These are phyloP conservation scores for Drosophila quasianomalipes DNA, from an alignment of 2,888 invertebrate genomes.

Conservation along the genomic window DNA sequence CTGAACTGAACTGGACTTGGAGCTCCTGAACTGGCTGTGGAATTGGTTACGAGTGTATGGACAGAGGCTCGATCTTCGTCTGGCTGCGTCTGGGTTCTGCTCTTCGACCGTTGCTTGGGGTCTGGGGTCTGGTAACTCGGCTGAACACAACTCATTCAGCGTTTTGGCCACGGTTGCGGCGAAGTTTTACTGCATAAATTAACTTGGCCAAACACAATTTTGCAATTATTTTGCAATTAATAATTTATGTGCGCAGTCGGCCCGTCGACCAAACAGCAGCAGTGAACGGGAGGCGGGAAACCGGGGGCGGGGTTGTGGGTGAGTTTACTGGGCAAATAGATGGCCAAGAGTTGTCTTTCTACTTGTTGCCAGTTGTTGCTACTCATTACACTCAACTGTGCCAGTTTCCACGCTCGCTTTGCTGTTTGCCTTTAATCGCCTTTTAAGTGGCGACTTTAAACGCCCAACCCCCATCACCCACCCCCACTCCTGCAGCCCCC, in stretches of 20 bases:
- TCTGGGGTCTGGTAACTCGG: background rate
- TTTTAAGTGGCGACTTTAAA: conserved; percentile 53
- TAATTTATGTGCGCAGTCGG: conserved; percentile 70
- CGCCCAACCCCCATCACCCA: background rate
- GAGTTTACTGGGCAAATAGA: conserved; percentile 3
- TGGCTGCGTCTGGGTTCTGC: background rate
- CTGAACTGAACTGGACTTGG: conserved; percentile 31
- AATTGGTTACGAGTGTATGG: background rate
- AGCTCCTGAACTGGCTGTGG: background rate
- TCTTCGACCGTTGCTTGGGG: background rate
- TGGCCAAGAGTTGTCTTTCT: conserved; percentile 33
- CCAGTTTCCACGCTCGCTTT: conserved; percentile 7
- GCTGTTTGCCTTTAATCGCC: conserved; percentile 41
- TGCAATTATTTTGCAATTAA: conserved; percentile 82
- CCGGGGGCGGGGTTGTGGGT: background rate
- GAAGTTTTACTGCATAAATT: conserved; percentile 77
- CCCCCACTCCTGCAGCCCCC: background rate
- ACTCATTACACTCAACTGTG: conserved; percentile 32
- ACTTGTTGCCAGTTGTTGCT: conserved; percentile 32
- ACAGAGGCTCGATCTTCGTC: background rate
- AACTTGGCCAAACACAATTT: conserved; percentile 80
- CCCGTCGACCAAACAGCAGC: conserved; percentile 6
- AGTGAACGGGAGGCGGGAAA: background rate
- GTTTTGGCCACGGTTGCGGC: conserved; percentile 45
- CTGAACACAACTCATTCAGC: conserved; percentile 27